These are phyloP conservation scores for Mico argentatus DNA, from an alignment of 2,797 vertebrate species.

Conservation along the genomic window DNA sequence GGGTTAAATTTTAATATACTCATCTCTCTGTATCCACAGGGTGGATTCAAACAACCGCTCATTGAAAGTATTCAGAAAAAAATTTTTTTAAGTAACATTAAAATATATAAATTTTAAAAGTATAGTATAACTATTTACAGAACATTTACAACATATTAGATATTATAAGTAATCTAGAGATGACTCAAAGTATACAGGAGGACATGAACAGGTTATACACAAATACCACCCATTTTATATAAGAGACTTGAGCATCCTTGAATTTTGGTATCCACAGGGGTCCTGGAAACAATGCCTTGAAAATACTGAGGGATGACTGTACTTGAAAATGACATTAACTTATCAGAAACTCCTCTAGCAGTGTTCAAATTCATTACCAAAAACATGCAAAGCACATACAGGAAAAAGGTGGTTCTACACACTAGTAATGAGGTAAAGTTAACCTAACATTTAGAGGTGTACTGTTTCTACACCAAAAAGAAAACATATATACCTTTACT, in stretches of 20 bases:
- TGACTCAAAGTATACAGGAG: neutral
- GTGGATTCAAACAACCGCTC: neutral
- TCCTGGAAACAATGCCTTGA: neutral
- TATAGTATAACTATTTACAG: neutral
- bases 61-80: neutral
- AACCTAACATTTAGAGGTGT: slow-evolving; percentile 20
- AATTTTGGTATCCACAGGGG: neutral
- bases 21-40: neutral
- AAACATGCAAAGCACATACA: neutral
- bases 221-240: neutral
- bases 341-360: neutral
- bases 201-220: neutral
- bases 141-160: neutral
- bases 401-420: neutral
- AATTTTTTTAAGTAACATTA: neutral
- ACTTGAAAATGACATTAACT: slow-evolving; percentile 19
- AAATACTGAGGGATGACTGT: neutral
- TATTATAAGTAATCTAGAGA: neutral
- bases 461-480: neutral
- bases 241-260: neutral
- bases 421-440: neutral
- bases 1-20: neutral
- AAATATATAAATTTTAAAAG: neutral
- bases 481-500: slow-evolving; percentile 92
- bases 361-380: slow-evolving; percentile 13